Base-by-base conservation (phyloP, 2,888 invertebrate genomes). In the Trypoxylon attenuatum region DNA sequence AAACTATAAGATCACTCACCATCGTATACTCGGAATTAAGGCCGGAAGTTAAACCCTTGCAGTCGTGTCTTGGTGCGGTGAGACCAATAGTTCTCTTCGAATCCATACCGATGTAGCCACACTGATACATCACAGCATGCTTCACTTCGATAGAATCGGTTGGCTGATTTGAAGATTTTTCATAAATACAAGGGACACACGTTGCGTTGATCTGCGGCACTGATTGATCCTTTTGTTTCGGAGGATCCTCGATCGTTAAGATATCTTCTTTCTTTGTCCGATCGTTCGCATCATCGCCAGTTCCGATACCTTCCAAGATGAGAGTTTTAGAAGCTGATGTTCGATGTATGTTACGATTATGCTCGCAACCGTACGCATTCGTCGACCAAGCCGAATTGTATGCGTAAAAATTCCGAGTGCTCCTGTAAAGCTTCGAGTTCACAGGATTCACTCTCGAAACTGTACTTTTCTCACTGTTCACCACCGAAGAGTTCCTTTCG, bases 391-490 rank as follows among this genome's bases (percentile, higher is more conserved):
- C 59, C 2, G 76, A 69, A 8, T 75, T 77, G 5, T 71, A 58
- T 6, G 61, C 18, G 42, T 64, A 66, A 27, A 69, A 49, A 2
- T 55, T 50, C 15, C 71, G 69, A 4, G 55, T 42, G 58, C 71
- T 42, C 60, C 75, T 72, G 56, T 82, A 81, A 10, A 83, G 59
- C 19, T 78, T 76, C 2, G 81, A 74, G 57, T 82, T 80, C 2
- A 82, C 78, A 18, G 83, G 81, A 70, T 83, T 83, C 5, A 76
- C 71, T 16, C 71, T 73, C 0, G 79, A 61, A n/a, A 69, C 41
- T 1, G 67, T 46, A 18, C 64, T 68, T 43, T 68, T 69, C 10
- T 49, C 65, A n/a, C 62, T 55, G 22, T 46, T 66, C 4, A 68
- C 57, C 8, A 56, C 10, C 13, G 68, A 68, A 2, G 63, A 63